A percentile compares a stretch with the other conserved stretches of the same genome.
phyloP scores from a whole-genome alignment of 2,113 vertebrate species.

The Ciconia stormi region DNA sequence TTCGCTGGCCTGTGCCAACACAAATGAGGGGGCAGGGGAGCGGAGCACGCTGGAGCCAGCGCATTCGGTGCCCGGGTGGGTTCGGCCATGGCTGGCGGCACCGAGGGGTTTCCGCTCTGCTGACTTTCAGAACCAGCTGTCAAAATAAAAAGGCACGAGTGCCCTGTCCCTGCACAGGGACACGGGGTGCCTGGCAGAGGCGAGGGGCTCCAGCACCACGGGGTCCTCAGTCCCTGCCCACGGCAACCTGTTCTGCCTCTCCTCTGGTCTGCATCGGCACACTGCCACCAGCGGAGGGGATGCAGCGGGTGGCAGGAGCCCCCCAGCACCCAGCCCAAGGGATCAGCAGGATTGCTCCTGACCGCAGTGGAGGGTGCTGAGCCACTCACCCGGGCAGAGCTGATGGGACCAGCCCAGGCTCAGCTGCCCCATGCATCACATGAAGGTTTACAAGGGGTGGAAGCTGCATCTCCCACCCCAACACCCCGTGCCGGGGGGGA shows the following conservation, averaged over 20 bases:
- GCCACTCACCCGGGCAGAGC: neutral
- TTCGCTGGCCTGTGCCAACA: conserved; percentile 65
- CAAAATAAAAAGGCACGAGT: neutral
- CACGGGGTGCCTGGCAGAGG: fast-evolving
- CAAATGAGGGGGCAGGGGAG: conserved; percentile 66
- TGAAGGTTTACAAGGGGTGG: neutral
- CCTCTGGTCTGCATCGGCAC: neutral
- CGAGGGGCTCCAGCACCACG: fast-evolving
- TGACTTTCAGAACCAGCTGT: neutral
- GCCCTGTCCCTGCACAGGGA: neutral
- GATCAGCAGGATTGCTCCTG: neutral
- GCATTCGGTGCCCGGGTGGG: neutral
- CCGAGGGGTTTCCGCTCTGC: neutral
- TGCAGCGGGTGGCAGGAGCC: fast-evolving
- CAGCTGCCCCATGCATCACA: fast-evolving
- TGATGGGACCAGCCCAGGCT: neutral
- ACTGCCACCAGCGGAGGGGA: neutral
- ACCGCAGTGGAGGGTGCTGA: neutral
- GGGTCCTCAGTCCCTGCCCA: fast-evolving
- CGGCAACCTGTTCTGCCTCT: fast-evolving
- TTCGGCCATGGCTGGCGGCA: neutral
- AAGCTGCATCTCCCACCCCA: neutral
- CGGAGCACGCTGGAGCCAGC: fast-evolving
- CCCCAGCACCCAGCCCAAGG: too few relatives aligned
- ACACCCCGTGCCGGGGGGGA: neutral